Evolutionary conservation across 2,888 invertebrate genomes (phyloP), one percentile per base, ranked within the genome.

Genomic region (Eremobia ochroleuca): DNA sequence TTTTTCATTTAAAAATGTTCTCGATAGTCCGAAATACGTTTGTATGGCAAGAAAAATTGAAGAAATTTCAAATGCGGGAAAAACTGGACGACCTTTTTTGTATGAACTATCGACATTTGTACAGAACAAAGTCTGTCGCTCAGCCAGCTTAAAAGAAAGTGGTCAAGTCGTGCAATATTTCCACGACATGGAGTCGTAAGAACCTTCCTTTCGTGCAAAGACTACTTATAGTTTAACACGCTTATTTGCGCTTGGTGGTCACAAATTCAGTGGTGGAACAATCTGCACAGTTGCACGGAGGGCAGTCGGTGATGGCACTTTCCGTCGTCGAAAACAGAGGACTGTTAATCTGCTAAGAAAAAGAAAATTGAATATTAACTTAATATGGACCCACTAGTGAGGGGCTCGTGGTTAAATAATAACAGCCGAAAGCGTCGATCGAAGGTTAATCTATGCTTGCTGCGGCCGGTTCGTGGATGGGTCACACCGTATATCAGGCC

Each of bases 211-310:
- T 64, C 37, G 37, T n/a, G 64, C 37, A 40, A n/a, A n/a, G 8
- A 40, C 8, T 64, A n/a, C 25, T 8, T 15, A 25, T 3, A 25
- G 46, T 66, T 31, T 67, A 67, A 34, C 67, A 67, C 5, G 3
- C 0, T 34, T 67, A 52, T 5, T 9, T 1, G 25, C 15, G 34
- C 11, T n/a, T 34, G 1, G 1, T 3, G 1, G 49, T 15, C 0
- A 2, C 0, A 18, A 11, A 3, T 49, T 2, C 2, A 68, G 55
- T 68, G 11, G 68, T 55, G 55, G 37, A 68, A 11, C 68, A 68
- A 13, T 68, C 55, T 6, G n/a, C 55, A 21, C 68, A 68, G n/a
- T n/a, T 13, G 21, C 68, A 68, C n/a, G 68, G 55, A 21, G 68
- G 68, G n/a, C 68, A 68, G 0, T 4, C n/a, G n/a, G 68, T 37